Conservation (phyloP, 37 sponge, comb jelly and placozoan species). For the Hexactinellida sp. region DNA sequence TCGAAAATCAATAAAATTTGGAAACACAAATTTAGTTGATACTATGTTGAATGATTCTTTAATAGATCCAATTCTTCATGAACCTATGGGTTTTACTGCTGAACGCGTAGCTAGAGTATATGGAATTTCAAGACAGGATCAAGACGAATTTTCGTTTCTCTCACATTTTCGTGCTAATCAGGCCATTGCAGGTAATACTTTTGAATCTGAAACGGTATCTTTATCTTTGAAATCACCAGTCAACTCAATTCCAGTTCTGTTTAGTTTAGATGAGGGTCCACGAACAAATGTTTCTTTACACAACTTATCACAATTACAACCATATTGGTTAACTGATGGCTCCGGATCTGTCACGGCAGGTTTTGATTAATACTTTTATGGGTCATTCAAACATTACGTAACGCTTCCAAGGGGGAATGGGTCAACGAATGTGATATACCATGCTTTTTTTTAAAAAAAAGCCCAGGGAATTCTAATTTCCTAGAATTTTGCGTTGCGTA, state of each 20-base stretch:
- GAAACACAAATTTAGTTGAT: not conserved
- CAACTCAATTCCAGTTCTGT: not conserved
- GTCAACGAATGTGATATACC: too few species aligned
- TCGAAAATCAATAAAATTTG: not conserved
- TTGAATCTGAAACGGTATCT: not conserved
- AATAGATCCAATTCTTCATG: not conserved
- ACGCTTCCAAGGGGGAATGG: too few species aligned
- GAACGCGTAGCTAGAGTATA: not conserved
- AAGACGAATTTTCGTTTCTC: not conserved
- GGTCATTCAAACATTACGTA: too few species aligned
- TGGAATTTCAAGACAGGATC: not conserved
- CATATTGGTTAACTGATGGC: constrained; percentile 8
- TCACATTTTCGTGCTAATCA: not conserved
- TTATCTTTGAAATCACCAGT: not conserved
- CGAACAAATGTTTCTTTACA: not conserved
- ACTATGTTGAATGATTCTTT: not conserved
- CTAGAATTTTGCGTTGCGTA: too few species aligned
- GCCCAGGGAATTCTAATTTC: too few species aligned
- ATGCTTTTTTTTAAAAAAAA: too few species aligned
- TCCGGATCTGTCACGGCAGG: not conserved
- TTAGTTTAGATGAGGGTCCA: not conserved
- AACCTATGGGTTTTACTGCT: constrained; percentile 15
- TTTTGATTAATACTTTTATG: too few species aligned
- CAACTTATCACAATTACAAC: not conserved
- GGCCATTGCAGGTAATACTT: not conserved